These are phyloP conservation scores for Hyalella azteca DNA, from an alignment of 2,888 invertebrate genomes.

Conservation along the genomic window DNA sequence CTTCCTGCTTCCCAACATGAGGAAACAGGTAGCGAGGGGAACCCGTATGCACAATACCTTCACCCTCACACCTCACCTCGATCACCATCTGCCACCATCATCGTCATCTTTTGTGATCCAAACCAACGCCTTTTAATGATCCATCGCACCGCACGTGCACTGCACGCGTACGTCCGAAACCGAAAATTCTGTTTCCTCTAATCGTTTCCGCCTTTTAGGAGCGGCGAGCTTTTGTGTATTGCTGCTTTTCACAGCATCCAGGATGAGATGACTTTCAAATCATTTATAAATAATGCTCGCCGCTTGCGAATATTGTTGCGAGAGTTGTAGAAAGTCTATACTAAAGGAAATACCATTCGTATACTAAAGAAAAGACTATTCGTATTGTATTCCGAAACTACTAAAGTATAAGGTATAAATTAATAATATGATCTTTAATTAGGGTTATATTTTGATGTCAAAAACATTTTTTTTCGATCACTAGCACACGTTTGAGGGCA, in stretches of 20 bases:
- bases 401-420: too few relatives aligned
- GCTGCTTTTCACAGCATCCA: neutral
- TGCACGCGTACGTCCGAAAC: neutral
- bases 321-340: too few relatives aligned
- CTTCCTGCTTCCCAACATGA: slow-evolving; percentile 23
- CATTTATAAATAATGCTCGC: too few relatives aligned
- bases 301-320: too few relatives aligned
- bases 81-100: neutral
- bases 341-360: too few relatives aligned
- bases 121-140: neutral
- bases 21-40: slow-evolving; percentile 36
- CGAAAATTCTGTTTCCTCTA: neutral
- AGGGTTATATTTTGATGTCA: too few relatives aligned
- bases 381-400: too few relatives aligned
- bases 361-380: too few relatives aligned
- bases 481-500: too few relatives aligned
- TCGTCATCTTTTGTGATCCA: slow-evolving; percentile 7
- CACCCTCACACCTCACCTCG: neutral
- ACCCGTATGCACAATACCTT: neutral
- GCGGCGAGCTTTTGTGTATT: neutral
- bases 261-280: neutral
- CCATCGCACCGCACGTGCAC: neutral
- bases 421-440: too few relatives aligned
- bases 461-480: too few relatives aligned
- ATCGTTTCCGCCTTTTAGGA: neutral